phyloP scores from a whole-genome alignment of 2,113 vertebrate species.

The Aepyceros melampus region DNA sequence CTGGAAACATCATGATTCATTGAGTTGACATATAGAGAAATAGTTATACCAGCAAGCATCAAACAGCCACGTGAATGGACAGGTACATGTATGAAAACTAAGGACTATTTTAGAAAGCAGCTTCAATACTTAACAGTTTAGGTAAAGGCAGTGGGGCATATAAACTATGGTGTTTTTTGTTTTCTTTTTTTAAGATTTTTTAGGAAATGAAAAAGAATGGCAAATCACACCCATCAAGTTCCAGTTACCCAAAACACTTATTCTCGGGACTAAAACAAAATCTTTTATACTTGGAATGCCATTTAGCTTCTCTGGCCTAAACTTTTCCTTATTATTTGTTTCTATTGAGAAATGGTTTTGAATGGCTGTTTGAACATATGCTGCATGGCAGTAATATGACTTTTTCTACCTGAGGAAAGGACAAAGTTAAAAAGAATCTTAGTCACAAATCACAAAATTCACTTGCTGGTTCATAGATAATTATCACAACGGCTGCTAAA shows the following conservation, averaged over 20 bases:
- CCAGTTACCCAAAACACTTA: conserved; percentile 60
- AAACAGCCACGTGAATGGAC: neutral
- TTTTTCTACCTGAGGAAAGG: conserved; percentile 11
- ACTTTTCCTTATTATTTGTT: conserved; percentile 20
- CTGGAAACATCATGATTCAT: neutral
- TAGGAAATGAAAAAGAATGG: conserved; percentile 69
- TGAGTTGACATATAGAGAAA: neutral
- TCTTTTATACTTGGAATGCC: conserved; percentile 3
- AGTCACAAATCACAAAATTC: conserved; percentile 35
- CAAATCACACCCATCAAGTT: conserved; percentile 60
- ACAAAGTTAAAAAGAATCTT: neutral
- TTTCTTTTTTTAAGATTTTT: conserved; percentile 59
- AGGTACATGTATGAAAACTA: neutral
- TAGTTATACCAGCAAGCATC: fast-evolving
- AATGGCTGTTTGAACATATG: neutral
- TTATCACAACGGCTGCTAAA: conserved; percentile 18
- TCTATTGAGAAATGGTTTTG: conserved; percentile 31
- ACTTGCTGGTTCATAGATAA: conserved; percentile 44
- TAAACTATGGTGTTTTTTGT: conserved; percentile 63
- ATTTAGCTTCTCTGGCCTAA: conserved; percentile 13
- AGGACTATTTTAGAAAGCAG: conserved; percentile 36
- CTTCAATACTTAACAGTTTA: conserved; percentile 45
- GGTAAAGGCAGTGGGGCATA: conserved; percentile 52
- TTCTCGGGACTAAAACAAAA: conserved; percentile 31
- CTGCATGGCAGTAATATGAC: neutral